Conservation (phyloP, 2,113 vertebrate genomes). For the Apistogramma diplotaenia region DNA sequence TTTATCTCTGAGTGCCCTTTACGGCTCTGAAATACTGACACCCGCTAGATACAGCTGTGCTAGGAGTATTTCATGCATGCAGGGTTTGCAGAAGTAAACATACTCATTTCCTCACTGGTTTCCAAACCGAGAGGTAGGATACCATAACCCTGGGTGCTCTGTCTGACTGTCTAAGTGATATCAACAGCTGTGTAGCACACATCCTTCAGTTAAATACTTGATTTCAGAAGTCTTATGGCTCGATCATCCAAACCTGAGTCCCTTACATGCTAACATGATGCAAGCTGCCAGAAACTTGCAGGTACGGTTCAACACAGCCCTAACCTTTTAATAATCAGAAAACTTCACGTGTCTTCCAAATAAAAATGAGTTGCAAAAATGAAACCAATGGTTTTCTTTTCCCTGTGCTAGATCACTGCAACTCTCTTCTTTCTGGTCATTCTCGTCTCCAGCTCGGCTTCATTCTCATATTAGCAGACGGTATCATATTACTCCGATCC, state of each 20-base stretch:
- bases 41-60: neutral
- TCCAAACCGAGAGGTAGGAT: neutral
- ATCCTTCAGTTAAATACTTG: neutral
- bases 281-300: neutral
- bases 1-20: neutral
- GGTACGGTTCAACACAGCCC: neutral
- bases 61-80: neutral
- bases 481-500: neutral
- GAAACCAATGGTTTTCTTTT: neutral
- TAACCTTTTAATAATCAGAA: neutral
- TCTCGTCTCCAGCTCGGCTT: neutral
- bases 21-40: neutral
- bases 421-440: neutral
- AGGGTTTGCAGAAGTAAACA: neutral
- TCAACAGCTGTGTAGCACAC: neutral
- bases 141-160: neutral
- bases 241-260: neutral
- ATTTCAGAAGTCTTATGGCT: neutral
- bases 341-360: neutral
- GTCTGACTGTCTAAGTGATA: neutral
- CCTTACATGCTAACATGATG: neutral
- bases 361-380: neutral
- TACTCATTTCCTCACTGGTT: neutral
- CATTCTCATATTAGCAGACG: neutral
- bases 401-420: neutral